Conservation (phyloP, 2,113 vertebrate species). For the Alligator mississippiensis region DNA sequence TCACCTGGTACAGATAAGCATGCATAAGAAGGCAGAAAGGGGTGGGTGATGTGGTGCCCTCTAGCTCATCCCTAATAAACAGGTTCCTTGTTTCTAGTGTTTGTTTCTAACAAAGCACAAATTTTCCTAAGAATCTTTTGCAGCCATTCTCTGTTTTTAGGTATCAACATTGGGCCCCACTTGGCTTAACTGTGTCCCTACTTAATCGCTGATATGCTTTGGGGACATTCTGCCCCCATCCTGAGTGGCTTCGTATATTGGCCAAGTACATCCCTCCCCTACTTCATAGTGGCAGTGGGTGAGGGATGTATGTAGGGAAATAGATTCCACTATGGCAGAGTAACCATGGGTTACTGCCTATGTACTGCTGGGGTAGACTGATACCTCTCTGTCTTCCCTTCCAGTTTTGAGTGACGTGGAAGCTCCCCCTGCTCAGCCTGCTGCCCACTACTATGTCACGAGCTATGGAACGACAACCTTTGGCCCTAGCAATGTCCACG, state of each 20-base stretch:
- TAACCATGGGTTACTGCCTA: too few species aligned
- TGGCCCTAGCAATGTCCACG: constrained; percentile 26
- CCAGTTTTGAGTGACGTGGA: constrained; percentile 17
- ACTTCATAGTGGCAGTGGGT: neutral
- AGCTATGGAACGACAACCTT: constrained; percentile 36
- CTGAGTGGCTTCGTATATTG: neutral
- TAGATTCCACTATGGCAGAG: neutral
- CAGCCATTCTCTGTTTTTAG: neutral
- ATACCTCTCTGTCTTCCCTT: neutral
- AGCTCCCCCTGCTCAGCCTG: neutral
- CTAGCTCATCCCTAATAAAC: too few species aligned
- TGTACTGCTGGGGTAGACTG: too few species aligned
- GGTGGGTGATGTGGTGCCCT: neutral
- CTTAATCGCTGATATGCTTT: neutral
- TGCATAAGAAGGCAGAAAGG: neutral
- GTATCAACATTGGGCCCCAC: too few species aligned
- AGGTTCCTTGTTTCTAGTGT: neutral
- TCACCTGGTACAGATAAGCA: too few species aligned
- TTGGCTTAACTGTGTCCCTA: neutral
- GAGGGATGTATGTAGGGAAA: neutral
- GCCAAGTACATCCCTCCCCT: neutral
- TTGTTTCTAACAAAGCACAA: neutral
- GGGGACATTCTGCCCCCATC: neutral
- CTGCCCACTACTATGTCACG: constrained; percentile 5
- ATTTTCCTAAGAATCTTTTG: neutral